Conservation (phyloP, 2,888 invertebrate genomes). For the Sepiola atlantica region DNA sequence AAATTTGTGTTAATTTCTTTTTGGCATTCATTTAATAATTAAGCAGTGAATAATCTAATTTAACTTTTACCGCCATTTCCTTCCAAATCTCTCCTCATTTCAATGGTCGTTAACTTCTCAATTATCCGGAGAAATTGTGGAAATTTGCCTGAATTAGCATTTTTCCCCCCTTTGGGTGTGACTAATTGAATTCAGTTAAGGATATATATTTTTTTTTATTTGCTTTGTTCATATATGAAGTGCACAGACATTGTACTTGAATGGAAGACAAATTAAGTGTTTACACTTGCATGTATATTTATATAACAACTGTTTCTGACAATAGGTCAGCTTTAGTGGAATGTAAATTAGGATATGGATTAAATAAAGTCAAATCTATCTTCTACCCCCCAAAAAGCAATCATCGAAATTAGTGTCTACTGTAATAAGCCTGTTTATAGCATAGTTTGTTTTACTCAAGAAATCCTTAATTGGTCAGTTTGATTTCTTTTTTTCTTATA, state of each 20-base stretch:
- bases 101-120: constrained; percentile 32
- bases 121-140: constrained; percentile 16
- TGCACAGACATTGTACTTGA: not conserved
- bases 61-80: not conserved
- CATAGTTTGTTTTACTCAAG: not conserved
- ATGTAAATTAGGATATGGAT: not conserved
- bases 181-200: not conserved
- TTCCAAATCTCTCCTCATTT: not conserved
- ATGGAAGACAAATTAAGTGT: no score
- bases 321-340: not conserved
- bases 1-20: not conserved
- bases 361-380: not conserved
- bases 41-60: not conserved
- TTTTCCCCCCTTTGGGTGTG: not conserved
- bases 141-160: not conserved
- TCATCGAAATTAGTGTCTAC: not conserved
- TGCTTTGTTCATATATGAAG: not conserved
- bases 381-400: no score
- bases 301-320: not conserved
- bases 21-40: not conserved
- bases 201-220: not conserved
- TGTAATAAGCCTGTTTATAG: not conserved
- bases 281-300: not conserved
- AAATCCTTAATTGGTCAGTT: not conserved
- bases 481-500: not conserved